Base-by-base conservation (phyloP, 53 echinoderm and acorn worm genomes). In the Holothuria scabra region DNA sequence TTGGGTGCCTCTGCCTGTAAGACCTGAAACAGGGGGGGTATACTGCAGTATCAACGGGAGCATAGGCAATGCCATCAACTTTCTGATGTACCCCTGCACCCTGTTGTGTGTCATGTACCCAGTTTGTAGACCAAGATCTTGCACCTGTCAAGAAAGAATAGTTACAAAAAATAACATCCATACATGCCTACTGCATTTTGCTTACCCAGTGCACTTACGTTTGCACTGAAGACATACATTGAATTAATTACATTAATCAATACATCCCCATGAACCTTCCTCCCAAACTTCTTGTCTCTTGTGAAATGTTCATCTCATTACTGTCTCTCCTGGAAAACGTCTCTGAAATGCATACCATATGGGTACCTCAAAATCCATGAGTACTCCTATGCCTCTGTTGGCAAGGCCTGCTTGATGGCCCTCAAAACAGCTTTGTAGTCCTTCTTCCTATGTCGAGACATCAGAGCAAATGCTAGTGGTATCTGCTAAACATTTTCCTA, bases 261-360 rank as follows among this genome's bases (percentile, higher is more conserved):
- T 60, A 22, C n/a, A 60, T 8, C 2, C 60, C 3, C 21, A 21
- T 21, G 41, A 41, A 13, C 1, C 85, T 71, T 33, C 75, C 74
- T 26, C 85, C 92, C 92, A 88, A 10, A 88, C 76, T 0, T 79
- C 83, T 25, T 88, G 88, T 59, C 74, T 74, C 88, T 85, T 88
- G 35, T 88, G 88, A 28, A 83, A 78, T 3, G 30, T 72, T 32
- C 90, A 86, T 38, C 85, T 82, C 16, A 46, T 85, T 19, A 85
- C 49, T 22, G 30, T 29, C 21, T 85, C 81, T 1, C 49, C 64
- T 14, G 90, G 86, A 20, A 82, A 90, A 2, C 87, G 60, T 1
- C 31, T 21, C 41, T 49, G 44, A 8, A 83, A 18, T 19, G 86
- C 86, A 29, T 18, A 2, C 86, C 90, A 90, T 58, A 90, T 63